These are phyloP conservation scores for Notarius lentiginosus DNA, from an alignment of 2,113 vertebrate genomes.

Conservation along the genomic window DNA sequence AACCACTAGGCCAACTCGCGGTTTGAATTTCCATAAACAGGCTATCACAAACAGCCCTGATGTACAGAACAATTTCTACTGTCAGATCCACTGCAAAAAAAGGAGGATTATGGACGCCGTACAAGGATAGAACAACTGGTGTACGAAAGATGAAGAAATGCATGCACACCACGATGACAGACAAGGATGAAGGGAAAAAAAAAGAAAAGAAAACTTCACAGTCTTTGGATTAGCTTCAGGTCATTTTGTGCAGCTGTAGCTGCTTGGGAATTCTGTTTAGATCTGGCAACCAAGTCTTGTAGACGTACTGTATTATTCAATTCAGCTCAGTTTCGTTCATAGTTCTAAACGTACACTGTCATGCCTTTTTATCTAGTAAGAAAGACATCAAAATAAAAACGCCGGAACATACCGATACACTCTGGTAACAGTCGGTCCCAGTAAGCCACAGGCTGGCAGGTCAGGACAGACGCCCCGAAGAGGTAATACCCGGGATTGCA, in stretches of 20 bases:
- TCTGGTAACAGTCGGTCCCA: constrained; percentile 98
- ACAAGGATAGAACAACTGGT: neutral
- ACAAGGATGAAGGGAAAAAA: neutral
- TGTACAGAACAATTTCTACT: neutral
- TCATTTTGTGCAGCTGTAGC: neutral
- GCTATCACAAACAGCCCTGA: too few species aligned
- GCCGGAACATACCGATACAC: constrained; percentile 87
- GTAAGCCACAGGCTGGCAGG: constrained; percentile 90
- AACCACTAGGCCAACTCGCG: too few species aligned
- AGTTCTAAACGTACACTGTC: neutral
- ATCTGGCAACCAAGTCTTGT: neutral
- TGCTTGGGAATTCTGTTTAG: neutral
- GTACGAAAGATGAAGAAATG: too few species aligned
- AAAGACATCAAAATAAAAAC: neutral
- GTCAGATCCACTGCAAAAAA: neutral
- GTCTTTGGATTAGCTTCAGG: neutral
- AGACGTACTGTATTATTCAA: neutral
- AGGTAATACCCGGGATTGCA: constrained; percentile 96
- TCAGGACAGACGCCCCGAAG: constrained; percentile 92
- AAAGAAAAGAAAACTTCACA: neutral
- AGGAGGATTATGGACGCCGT: neutral
- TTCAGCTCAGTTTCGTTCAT: neutral
- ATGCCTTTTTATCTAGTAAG: neutral
- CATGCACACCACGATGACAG: too few species aligned
- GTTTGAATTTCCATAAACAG: too few species aligned